These are phyloP conservation scores for Lanius ludovicianus DNA, from an alignment of 2,113 vertebrate genomes.

Conservation along the genomic window DNA sequence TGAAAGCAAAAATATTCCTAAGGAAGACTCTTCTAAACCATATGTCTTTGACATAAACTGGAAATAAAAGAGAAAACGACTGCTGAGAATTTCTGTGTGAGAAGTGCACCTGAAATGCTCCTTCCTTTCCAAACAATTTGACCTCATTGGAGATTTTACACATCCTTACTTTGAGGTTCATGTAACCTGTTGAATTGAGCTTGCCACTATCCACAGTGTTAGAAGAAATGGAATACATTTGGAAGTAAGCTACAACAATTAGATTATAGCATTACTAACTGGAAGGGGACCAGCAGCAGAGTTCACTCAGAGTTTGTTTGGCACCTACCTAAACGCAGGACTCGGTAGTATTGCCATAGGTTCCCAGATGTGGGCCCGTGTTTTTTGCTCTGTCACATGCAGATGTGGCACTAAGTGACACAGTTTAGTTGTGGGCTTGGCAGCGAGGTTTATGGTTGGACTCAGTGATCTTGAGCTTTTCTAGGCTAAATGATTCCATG, in stretches of 20 bases:
- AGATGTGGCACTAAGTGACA: too few species aligned
- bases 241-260: not conserved
- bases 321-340: not conserved
- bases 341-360: rapidly evolving
- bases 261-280: not conserved
- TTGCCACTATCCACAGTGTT: not conserved
- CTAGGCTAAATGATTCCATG: not conserved
- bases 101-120: constrained; percentile 11
- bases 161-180: constrained; percentile 7
- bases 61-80: constrained; percentile 27
- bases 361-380: too few species aligned
- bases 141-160: not conserved
- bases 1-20: constrained; percentile 45
- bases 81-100: constrained; percentile 9
- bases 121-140: constrained; percentile 10
- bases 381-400: rapidly evolving
- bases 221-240: not conserved
- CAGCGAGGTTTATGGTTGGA: not conserved
- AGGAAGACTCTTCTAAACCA: constrained; percentile 10
- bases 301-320: constrained; percentile 3
- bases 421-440: not conserved
- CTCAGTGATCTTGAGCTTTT: not conserved
- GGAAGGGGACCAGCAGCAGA: not conserved
- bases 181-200: constrained; percentile 2
- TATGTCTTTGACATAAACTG: constrained; percentile 49